Conservation (phyloP, 2,113 vertebrate species). For the Nanorana parkeri region DNA sequence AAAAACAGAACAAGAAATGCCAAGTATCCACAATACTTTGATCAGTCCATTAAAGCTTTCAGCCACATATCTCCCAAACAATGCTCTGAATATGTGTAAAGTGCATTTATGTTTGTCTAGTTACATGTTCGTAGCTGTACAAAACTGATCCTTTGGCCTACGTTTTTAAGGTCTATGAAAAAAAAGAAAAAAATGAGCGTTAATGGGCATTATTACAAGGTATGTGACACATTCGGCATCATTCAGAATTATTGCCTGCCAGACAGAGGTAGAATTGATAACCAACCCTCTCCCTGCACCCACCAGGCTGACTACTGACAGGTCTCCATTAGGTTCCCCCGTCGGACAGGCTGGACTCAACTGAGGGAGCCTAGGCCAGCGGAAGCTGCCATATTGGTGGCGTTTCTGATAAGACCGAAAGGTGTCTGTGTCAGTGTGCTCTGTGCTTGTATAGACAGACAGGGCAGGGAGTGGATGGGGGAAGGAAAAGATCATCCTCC, state of each 20-base stretch:
- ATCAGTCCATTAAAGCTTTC: too few species aligned
- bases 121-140: too few species aligned
- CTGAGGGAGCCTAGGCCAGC: neutral
- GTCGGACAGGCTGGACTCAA: neutral
- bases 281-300: neutral
- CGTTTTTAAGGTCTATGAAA: too few species aligned
- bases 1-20: too few species aligned
- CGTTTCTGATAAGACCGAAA: conserved; percentile 6
- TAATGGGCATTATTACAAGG: neutral
- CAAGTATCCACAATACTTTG: too few species aligned
- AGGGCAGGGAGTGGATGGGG: conserved; percentile 30
- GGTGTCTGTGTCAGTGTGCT: conserved; percentile 31
- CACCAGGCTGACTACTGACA: conserved; percentile 15
- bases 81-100: too few species aligned
- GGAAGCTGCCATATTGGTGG: conserved; percentile 20
- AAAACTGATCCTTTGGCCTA: too few species aligned
- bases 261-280: neutral
- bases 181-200: neutral
- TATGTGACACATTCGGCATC: neutral
- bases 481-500: conserved; percentile 35
- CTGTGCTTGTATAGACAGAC: conserved; percentile 27
- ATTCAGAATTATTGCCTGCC: neutral
- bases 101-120: too few species aligned
- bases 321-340: conserved; percentile 12
- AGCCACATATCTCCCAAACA: too few species aligned